Conservation (phyloP, 2,797 vertebrate species). For the Coluber constrictor region DNA sequence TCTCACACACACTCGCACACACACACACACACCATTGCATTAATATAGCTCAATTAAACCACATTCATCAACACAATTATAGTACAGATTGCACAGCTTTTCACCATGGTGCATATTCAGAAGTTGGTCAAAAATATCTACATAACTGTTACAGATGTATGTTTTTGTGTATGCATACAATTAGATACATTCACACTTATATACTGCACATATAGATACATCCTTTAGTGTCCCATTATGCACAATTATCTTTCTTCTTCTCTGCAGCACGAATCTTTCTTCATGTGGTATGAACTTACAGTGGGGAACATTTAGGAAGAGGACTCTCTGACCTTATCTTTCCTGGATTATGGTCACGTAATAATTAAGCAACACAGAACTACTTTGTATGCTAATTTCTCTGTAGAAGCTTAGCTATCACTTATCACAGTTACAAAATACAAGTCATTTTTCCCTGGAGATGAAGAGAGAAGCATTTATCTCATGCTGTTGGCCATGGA, state of each 20-base stretch:
- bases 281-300: neutral
- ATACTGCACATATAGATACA: neutral
- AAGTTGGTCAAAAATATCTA: neutral
- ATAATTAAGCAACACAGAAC: neutral
- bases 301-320: neutral
- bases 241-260: neutral
- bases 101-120: neutral
- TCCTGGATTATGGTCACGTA: neutral
- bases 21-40: no score
- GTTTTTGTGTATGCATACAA: neutral
- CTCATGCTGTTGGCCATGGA: slow-evolving; percentile 5
- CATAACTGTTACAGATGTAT: neutral
- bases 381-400: neutral
- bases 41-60: neutral
- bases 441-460: neutral
- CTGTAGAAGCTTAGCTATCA: neutral
- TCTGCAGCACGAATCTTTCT: neutral
- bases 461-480: neutral
- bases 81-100: neutral
- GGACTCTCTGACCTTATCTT: neutral
- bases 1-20: no score
- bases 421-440: neutral
- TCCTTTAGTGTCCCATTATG: neutral
- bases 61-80: neutral
- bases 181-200: neutral